Evolutionary conservation across 1,140 invertebrate genomes (phyloP).

Genomic region (Drosophila setifemur): DNA sequence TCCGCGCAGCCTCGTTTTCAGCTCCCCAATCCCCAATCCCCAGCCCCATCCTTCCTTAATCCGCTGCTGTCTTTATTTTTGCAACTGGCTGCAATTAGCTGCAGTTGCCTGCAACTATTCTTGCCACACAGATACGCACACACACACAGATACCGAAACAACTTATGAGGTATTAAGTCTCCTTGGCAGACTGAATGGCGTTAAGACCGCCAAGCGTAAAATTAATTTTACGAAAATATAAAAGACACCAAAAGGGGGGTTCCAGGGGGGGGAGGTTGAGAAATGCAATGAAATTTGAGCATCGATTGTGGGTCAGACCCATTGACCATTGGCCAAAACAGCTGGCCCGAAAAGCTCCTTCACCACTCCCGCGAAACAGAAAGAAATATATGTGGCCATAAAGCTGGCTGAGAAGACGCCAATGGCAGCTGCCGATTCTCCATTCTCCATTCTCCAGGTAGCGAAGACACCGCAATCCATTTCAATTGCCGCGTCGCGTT

Average conservation of each 20-base stretch:
- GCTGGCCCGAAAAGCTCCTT: constrained; percentile 53
- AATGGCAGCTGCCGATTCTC: constrained; percentile 39
- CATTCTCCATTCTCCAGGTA: constrained; percentile 59
- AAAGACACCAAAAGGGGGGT: neutral
- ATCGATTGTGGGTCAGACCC: constrained; percentile 69
- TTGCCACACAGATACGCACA: constrained; percentile 34
- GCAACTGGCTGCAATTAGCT: constrained; percentile 75
- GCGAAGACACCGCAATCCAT: constrained; percentile 65
- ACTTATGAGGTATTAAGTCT: neutral
- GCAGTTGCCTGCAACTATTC: constrained; percentile 57
- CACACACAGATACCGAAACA: neutral
- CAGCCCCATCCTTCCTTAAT: constrained; percentile 35
- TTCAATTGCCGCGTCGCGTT: constrained; percentile 75
- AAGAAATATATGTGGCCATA: neutral
- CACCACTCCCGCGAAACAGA: constrained; percentile 29
- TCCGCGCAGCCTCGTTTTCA: constrained; percentile 16
- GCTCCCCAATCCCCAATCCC: neutral
- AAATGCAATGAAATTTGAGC: constrained; percentile 75
- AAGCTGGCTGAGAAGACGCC: constrained; percentile 28
- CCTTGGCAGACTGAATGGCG: constrained; percentile 48
- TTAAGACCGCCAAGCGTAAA: constrained; percentile 52
- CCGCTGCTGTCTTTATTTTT: constrained; percentile 74
- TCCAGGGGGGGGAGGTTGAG: constrained; percentile 1
- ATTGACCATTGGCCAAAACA: constrained; percentile 40
- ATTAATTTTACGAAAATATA: constrained; percentile 64